These are phyloP conservation scores for Thamnophis sirtalis DNA, from an alignment of 2,113 vertebrate genomes.

Conservation along the genomic window DNA sequence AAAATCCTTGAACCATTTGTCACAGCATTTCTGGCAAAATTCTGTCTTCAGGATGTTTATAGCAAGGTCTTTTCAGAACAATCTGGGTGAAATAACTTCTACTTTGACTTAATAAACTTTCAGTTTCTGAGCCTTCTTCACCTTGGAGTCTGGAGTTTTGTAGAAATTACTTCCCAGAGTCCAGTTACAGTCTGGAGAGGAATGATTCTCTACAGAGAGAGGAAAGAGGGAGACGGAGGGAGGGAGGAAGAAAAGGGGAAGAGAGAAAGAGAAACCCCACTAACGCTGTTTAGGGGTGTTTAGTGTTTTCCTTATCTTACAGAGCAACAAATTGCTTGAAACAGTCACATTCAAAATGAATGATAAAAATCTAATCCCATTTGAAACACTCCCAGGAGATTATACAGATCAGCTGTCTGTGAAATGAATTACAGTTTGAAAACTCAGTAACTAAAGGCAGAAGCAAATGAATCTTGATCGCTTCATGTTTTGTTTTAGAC, in stretches of 20 bases:
- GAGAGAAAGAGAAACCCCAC: not conserved
- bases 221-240: no score
- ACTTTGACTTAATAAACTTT: not conserved
- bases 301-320: not conserved
- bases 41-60: not conserved
- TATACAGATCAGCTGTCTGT: not conserved
- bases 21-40: not conserved
- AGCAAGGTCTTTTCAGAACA: not conserved
- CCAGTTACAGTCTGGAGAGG: not conserved
- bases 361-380: not conserved
- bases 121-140: not conserved
- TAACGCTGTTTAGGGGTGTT: not conserved
- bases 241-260: not conserved
- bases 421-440: not conserved
- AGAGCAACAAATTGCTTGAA: not conserved
- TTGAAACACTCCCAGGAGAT: not conserved
- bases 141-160: not conserved
- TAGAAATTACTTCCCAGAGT: not conserved
- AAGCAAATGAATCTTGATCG: not conserved
- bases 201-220: not conserved
- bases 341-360: not conserved
- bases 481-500: not conserved
- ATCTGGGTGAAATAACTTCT: not conserved
- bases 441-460: not conserved
- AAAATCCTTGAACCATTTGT: not conserved